Base-by-base conservation (phyloP, 2,113 vertebrate genomes). In the Jaculus jaculus region DNA sequence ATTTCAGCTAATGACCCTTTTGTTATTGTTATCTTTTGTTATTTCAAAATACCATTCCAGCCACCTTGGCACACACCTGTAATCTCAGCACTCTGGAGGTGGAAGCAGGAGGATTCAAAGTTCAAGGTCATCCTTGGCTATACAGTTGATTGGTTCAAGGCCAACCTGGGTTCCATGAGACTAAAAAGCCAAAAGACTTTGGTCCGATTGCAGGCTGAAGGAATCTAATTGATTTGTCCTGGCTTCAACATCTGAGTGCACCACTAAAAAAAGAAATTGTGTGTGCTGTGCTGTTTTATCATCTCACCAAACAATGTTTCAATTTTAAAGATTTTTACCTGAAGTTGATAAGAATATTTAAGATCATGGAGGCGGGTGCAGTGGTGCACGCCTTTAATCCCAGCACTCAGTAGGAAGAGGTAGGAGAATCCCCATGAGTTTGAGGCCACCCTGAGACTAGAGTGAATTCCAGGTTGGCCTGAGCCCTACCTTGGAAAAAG, bases 341-440 rank as follows among this genome's bases (percentile, higher is more conserved):
- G 24, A 91, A 84, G 71, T 65, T 71, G 92, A 92, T 26, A 66
- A 30, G 91, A 91, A 20, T 37, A 84, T 34, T 78, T 73, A 89
- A 37, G 60, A 86, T 83, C 75, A 93, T n/a, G n/a, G n/a, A n/a
- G n/a, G n/a, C n/a, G n/a, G n/a, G n/a, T n/a, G n/a, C n/a, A n/a
- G n/a, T n/a, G n/a, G n/a, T n/a, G n/a, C n/a, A n/a, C n/a, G n/a
- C n/a, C n/a, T n/a, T n/a, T n/a, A n/a, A n/a, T n/a, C n/a, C n/a
- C n/a, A n/a, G n/a, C n/a, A n/a, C n/a, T n/a, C n/a, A n/a, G n/a
- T n/a, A n/a, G n/a, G n/a, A n/a, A n/a, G n/a, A n/a, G n/a, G n/a
- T n/a, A n/a, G n/a, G n/a, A n/a, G n/a, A n/a, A n/a, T n/a, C n/a
- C n/a, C n/a, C n/a, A n/a, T n/a, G n/a, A n/a, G n/a, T n/a, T n/a